These are phyloP conservation scores for Pogonocichla stellata DNA, from an alignment of 2,113 vertebrate species.

Conservation along the genomic window DNA sequence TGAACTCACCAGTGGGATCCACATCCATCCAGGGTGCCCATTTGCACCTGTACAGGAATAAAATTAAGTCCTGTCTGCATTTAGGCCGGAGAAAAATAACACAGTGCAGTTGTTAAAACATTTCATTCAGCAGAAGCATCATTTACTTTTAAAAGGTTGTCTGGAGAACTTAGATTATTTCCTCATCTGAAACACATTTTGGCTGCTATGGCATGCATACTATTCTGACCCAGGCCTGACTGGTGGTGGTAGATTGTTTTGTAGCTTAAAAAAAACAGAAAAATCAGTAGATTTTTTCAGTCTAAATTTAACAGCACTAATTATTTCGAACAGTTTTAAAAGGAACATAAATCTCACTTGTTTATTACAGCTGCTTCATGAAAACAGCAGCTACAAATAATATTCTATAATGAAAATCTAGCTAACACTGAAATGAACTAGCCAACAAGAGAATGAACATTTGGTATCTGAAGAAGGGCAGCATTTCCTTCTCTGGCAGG, in stretches of 20 bases:
- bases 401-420: slow-evolving; percentile 1
- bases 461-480: background rate
- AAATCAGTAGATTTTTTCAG: slow-evolving; percentile 9
- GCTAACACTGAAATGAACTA: background rate
- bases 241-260: background rate
- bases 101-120: background rate
- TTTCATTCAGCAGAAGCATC: background rate
- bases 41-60: background rate
- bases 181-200: background rate
- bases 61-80: background rate
- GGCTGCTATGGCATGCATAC: background rate
- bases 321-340: slow-evolving; percentile 13
- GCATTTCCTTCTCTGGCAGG: background rate
- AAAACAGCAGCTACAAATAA: slow-evolving; percentile 44
- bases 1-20: background rate
- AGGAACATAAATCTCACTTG: background rate
- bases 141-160: background rate
- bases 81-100: background rate
- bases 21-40: background rate
- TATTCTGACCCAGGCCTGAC: background rate
- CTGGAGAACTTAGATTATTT: slow-evolving; percentile 10
- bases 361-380: slow-evolving; percentile 35
- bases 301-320: background rate
- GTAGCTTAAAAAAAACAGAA: background rate
- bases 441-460: background rate